Conservation (phyloP, 2,797 vertebrate genomes). For the Xenentodon cancila region DNA sequence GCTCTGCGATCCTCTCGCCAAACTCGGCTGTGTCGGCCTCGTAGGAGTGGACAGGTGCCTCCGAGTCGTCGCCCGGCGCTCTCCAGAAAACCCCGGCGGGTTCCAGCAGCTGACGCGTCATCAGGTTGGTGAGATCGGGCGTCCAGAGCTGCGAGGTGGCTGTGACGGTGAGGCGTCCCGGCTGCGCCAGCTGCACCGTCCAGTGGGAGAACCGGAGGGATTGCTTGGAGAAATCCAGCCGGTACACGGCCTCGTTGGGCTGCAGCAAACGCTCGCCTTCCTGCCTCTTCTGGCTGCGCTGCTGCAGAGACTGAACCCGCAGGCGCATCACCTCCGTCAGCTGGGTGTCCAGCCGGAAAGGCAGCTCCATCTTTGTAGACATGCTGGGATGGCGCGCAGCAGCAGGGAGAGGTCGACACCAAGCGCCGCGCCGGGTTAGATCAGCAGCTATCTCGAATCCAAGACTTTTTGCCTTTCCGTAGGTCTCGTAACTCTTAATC, state of each 20-base stretch:
- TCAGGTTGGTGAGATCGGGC: constrained; percentile 93
- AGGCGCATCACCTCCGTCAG: constrained; percentile 90
- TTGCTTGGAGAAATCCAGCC: constrained; percentile 87
- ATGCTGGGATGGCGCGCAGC: constrained; percentile 44
- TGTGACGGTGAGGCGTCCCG: constrained; percentile 83
- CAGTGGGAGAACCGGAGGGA: constrained; percentile 84
- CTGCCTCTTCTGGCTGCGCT: constrained; percentile 84
- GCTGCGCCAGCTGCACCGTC: constrained; percentile 78
- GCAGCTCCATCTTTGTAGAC: constrained; percentile 73
- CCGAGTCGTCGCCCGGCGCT: constrained; percentile 37
- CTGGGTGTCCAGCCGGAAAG: constrained; percentile 80
- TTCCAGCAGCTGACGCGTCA: constrained; percentile 93
- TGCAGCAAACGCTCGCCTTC: constrained; percentile 89
- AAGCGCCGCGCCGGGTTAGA: constrained; percentile 17
- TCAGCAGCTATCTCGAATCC: constrained; percentile 12
- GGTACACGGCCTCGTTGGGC: constrained; percentile 86
- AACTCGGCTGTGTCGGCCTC: constrained; percentile 91
- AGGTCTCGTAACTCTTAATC: too few relatives aligned
- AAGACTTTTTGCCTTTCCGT: not conserved
- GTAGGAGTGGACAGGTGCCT: constrained; percentile 72
- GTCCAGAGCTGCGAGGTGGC: constrained; percentile 97
- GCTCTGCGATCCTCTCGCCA: constrained; percentile 89
- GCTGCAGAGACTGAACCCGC: constrained; percentile 88
- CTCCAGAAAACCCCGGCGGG: constrained; percentile 90
- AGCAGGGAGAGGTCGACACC: constrained; percentile 19